Percentiles rank a stretch among this genome's conserved stretches.
Evolutionary conservation across 2,797 vertebrate genomes (phyloP).

Genomic region (Galagoides demidoff): DNA sequence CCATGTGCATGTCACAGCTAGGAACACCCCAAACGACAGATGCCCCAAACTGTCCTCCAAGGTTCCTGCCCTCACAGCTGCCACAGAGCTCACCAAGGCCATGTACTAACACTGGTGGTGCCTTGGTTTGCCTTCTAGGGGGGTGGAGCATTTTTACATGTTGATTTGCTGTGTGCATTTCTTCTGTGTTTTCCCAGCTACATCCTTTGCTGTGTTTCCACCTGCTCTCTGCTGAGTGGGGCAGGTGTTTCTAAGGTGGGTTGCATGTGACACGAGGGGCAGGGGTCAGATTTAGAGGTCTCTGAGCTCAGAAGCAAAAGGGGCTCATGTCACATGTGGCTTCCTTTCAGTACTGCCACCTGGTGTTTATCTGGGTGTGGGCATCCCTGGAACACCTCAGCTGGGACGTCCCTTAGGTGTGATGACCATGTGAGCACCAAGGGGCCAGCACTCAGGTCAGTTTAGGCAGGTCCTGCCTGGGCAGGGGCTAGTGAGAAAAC

Average conservation of each 20-base stretch:
- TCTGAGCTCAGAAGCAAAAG: too few relatives aligned
- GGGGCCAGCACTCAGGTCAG: fast-evolving
- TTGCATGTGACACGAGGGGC: fast-evolving
- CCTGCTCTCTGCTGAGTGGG: fast-evolving
- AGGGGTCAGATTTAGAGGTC: not conserved
- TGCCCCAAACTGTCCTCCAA: fast-evolving
- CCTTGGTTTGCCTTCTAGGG: not conserved
- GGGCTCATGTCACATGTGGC: not conserved
- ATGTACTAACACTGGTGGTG: fast-evolving
- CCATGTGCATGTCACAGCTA: not conserved
- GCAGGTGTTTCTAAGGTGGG: not conserved
- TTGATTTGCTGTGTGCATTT: not conserved
- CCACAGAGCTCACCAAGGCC: not conserved
- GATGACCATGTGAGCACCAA: not conserved
- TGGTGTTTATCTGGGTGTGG: fast-evolving
- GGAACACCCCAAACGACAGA: fast-evolving
- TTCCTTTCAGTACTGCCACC: fast-evolving
- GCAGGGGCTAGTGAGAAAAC: not conserved
- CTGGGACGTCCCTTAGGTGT: fast-evolving
- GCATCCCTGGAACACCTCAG: fast-evolving
- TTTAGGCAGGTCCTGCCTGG: not conserved
- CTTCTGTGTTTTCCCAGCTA: fast-evolving
- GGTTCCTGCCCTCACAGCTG: fast-evolving
- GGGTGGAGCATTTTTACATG: fast-evolving
- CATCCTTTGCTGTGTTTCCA: fast-evolving